These are phyloP conservation scores for Euleptes europaea DNA, from an alignment of 2,113 vertebrate genomes.

Conservation along the genomic window DNA sequence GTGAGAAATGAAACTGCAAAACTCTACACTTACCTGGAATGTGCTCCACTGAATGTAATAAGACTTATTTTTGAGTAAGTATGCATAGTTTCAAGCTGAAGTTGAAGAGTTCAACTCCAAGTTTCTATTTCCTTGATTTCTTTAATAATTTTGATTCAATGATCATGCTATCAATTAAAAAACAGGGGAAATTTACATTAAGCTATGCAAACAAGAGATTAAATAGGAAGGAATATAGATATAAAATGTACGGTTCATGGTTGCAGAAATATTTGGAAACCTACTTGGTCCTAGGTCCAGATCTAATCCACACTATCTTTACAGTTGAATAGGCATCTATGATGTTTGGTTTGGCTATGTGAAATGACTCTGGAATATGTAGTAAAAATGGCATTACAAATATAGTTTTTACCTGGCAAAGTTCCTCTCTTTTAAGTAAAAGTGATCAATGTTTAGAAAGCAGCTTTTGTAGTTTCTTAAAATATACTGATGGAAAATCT, in stretches of 20 bases:
- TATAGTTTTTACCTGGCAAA: constrained; percentile 19
- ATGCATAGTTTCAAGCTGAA: too few relatives aligned
- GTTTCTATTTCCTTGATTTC: background rate
- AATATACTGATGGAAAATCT: constrained; percentile 56
- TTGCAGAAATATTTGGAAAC: constrained; percentile 24
- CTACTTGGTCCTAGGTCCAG: constrained; percentile 21
- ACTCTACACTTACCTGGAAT: too few relatives aligned
- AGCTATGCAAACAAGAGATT: background rate
- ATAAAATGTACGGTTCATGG: background rate
- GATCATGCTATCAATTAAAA: background rate
- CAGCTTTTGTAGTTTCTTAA: constrained; percentile 50
- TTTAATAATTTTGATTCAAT: background rate
- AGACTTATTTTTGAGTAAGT: too few relatives aligned
- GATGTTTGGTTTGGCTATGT: constrained; percentile 53
- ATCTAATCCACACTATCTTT: constrained; percentile 18
- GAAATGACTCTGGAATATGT: background rate
- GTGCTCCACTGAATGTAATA: too few relatives aligned
- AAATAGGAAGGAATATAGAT: constrained; percentile 1
- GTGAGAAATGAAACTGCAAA: background rate
- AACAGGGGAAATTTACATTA: background rate
- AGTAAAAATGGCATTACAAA: background rate
- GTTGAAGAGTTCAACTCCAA: background rate
- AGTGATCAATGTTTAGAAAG: constrained; percentile 33
- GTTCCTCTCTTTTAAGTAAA: constrained; percentile 39
- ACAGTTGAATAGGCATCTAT: background rate